Base-by-base conservation (phyloP, 2,888 invertebrate species). In the Drosophila multiciliata region DNA sequence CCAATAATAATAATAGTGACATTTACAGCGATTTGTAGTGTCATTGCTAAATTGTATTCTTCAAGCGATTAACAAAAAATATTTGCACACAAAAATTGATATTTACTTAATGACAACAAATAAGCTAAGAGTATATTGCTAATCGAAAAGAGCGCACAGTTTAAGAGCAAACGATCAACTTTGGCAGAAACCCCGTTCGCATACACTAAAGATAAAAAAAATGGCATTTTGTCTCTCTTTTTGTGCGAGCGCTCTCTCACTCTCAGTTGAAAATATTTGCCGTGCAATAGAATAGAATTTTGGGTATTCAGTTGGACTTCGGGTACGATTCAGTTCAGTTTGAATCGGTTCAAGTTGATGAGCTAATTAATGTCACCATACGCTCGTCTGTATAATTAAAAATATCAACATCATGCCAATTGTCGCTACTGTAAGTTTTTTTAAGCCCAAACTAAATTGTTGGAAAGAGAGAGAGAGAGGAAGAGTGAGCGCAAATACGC, bases 331-430 rank as follows among this genome's bases (percentile, higher is more conserved):
- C 49, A 23, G 50, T 61, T 74, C 66, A 40, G 74, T 67, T 67
- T 55, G 75, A 55, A 68, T 65, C 59, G 58, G 66, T 62, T 62
- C 55, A 68, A 68, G 70, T 84, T 66, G 74, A 72, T 79, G 75
- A 82, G 79, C 71, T 75, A 79, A 73, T 89, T 73, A 70, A 73
- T 81, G 74, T 57, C 36, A 57, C 65, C 50, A 58, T 61, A 55
- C 38, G 52, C 3, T 54, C 38, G 59, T 23, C n/a, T 29, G 6
- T 50, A 40, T 12, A 65, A 68, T 42, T 48, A 53, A 68, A 50
- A 67, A 67, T 55, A 64, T 35, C 17, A 73, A 68, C 65, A 80
- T 42, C 20, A 57, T 57, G 57, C 57, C 57, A 57, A 42, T 42
- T 32, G 57, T 32, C 32, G 57, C 66, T n/a, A 48, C 54, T 54